Conservation (phyloP, 2,888 invertebrate genomes). For the Stenoptilia bipunctidactyla region DNA sequence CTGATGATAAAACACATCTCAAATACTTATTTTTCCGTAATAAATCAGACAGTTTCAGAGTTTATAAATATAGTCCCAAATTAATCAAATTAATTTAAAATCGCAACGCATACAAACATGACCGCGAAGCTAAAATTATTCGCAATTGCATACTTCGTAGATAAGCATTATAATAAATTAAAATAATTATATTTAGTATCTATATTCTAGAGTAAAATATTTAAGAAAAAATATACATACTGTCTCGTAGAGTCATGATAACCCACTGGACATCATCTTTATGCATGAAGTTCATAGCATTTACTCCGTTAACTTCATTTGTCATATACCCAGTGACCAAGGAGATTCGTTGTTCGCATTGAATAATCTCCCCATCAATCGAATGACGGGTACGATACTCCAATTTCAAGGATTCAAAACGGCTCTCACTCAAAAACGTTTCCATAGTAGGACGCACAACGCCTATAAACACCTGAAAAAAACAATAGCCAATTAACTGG, state of each 20-base stretch:
- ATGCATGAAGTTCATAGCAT: conserved; percentile 91
- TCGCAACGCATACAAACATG: too few relatives aligned
- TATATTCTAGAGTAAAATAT: not conserved
- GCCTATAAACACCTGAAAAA: conserved; percentile 72
- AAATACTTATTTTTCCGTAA: too few relatives aligned
- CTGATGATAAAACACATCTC: too few relatives aligned
- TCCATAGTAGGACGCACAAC: conserved; percentile 77
- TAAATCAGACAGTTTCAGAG: too few relatives aligned
- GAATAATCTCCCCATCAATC: conserved; percentile 88
- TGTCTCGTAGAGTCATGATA: conserved; percentile 85
- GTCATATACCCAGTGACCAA: conserved; percentile 91
- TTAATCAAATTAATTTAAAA: too few relatives aligned
- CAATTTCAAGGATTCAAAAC: conserved; percentile 65
- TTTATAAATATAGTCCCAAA: too few relatives aligned
- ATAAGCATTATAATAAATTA: not conserved
- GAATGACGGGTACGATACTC: conserved; percentile 91
- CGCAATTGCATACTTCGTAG: not conserved
- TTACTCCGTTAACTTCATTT: conserved; percentile 86
- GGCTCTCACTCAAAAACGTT: conserved; percentile 60
- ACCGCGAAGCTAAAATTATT: too few relatives aligned
- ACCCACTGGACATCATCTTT: conserved; percentile 90
- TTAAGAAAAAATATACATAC: conserved; percentile 29
- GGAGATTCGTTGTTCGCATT: conserved; percentile 89
- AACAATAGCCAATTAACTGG: conserved; percentile 4
- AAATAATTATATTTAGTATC: not conserved